Evolutionary conservation across 2,888 invertebrate species (phyloP).

Genomic region (Drosophila longiperda): DNA sequence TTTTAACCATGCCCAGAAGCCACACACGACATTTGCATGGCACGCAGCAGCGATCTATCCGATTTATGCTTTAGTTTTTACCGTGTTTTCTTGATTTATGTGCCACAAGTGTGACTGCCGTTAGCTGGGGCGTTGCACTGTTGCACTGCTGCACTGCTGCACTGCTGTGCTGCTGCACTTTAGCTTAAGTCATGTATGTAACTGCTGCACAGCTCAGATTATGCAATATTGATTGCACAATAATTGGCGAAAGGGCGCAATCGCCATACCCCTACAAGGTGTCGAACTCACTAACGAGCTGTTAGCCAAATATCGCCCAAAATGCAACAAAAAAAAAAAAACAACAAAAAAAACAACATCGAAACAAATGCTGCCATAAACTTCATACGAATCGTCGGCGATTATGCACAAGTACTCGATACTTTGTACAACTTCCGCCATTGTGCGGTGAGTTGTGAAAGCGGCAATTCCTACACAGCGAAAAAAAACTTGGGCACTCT

Average conservation of each 20-base stretch:
- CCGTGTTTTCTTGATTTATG: slow-evolving; percentile 67
- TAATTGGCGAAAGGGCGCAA: slow-evolving; percentile 77
- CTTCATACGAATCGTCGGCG: slow-evolving; percentile 46
- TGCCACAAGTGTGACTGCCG: slow-evolving; percentile 79
- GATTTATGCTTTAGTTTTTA: slow-evolving; percentile 28
- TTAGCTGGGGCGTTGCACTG: slow-evolving; percentile 75
- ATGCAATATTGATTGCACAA: slow-evolving; percentile 79
- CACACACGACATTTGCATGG: slow-evolving; percentile 79
- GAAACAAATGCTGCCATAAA: slow-evolving; percentile 64
- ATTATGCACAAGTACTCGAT: slow-evolving; percentile 60
- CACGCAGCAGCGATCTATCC: slow-evolving; percentile 65
- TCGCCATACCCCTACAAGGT: slow-evolving; percentile 75
- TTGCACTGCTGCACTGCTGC: slow-evolving; percentile 23
- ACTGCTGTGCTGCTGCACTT: slow-evolving; percentile 22
- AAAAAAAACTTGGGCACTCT: neutral
- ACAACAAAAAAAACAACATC: neutral
- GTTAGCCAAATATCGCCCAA: slow-evolving; percentile 60
- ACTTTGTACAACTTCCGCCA: slow-evolving; percentile 70
- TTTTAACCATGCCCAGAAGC: slow-evolving; percentile 73
- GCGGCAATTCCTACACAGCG: slow-evolving; percentile 5
- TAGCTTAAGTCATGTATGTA: slow-evolving; percentile 1
- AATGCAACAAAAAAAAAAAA: slow-evolving; percentile 9
- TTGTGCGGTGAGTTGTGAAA: slow-evolving; percentile 53
- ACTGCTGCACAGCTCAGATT: slow-evolving; percentile 59
- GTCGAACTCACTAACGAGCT: slow-evolving; percentile 76